Conservation (phyloP, 2,888 invertebrate species). For the Leptinotarsa haldemani region DNA sequence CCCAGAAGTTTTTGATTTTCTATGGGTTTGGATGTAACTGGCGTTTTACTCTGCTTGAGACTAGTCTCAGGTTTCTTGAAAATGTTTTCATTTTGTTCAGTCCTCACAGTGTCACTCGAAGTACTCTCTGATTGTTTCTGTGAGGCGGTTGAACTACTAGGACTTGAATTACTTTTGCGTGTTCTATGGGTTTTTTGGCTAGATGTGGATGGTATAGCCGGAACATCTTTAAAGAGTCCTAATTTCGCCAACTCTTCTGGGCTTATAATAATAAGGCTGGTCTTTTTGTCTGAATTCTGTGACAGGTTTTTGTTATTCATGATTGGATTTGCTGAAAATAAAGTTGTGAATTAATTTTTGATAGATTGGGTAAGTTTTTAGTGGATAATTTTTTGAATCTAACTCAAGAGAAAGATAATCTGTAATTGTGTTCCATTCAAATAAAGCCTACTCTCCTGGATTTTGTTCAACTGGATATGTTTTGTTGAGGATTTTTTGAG, state of each 20-base stretch:
- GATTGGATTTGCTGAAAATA: background rate
- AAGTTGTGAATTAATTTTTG: background rate
- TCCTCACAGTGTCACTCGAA: background rate
- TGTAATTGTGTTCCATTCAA: background rate
- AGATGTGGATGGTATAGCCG: background rate
- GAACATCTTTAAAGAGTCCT: conserved; percentile 19
- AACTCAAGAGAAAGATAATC: background rate
- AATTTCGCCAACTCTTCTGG: conserved; percentile 32
- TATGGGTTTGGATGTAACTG: background rate
- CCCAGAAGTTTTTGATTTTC: background rate
- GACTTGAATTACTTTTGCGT: background rate
- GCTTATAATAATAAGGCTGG: conserved; percentile 30
- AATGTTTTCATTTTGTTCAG: background rate
- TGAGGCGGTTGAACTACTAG: background rate
- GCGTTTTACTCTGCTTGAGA: background rate
- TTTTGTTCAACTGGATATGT: too few species aligned
- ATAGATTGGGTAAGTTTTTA: background rate
- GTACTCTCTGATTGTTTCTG: background rate
- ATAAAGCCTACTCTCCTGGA: too few species aligned
- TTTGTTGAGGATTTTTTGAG: too few species aligned
- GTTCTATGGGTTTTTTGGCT: background rate
- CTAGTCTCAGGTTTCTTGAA: background rate
- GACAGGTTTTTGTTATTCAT: background rate
- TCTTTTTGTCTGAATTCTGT: background rate
- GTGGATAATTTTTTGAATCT: background rate